These are phyloP conservation scores for Nyctibius bracteatus DNA, from an alignment of 2,113 vertebrate species.

Conservation along the genomic window DNA sequence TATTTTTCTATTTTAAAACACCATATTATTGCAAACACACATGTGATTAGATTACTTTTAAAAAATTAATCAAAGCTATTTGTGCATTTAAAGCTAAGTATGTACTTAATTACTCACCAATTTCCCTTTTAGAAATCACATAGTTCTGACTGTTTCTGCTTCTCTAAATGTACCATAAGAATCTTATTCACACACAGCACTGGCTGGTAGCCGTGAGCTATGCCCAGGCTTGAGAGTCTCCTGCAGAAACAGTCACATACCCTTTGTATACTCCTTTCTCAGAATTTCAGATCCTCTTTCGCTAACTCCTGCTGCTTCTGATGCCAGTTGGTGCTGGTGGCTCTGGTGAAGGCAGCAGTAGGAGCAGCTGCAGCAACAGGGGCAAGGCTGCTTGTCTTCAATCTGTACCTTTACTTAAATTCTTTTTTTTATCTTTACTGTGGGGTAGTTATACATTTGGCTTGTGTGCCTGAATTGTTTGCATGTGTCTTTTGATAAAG, in stretches of 20 bases:
- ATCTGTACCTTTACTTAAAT: neutral
- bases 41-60: neutral
- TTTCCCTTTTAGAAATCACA: neutral
- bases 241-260: neutral
- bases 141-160: neutral
- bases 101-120: neutral
- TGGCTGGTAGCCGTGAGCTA: neutral
- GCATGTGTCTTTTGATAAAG: neutral
- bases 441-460: neutral
- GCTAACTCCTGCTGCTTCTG: neutral
- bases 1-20: neutral
- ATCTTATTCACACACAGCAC: neutral
- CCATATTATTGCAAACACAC: neutral
- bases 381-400: neutral
- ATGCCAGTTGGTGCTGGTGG: neutral
- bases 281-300: neutral
- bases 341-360: neutral
- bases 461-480: neutral
- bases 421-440: neutral
- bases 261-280: neutral
- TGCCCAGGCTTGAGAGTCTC: neutral
- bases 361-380: neutral
- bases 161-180: neutral
- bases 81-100: neutral
- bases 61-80: neutral